phyloP scores from a whole-genome alignment of 2,888 invertebrate species.

The Thecophora atra region DNA sequence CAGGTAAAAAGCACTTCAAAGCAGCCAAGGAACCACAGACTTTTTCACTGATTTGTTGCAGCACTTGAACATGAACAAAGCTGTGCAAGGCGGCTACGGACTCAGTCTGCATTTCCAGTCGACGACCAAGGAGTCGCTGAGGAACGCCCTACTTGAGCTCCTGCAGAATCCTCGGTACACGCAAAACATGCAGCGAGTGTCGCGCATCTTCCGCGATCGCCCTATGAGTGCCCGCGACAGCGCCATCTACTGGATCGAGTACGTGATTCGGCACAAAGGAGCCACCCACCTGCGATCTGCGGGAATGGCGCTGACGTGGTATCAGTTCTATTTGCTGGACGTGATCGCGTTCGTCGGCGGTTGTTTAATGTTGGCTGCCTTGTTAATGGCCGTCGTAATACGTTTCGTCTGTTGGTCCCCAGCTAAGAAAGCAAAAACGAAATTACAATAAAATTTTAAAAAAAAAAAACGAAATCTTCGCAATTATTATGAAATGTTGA shows the following conservation, averaged over 20 bases:
- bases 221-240: slow-evolving; percentile 57
- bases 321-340: slow-evolving; percentile 60
- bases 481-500: too few relatives aligned
- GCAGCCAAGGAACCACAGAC: background rate
- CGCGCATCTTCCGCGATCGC: slow-evolving; percentile 63
- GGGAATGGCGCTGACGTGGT: slow-evolving; percentile 63
- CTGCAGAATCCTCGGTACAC: slow-evolving; percentile 60
- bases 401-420: slow-evolving; percentile 38
- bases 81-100: slow-evolving; percentile 61
- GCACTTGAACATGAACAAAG: slow-evolving; percentile 62
- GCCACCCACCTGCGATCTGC: slow-evolving; percentile 59
- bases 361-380: background rate
- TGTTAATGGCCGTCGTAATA: slow-evolving; percentile 6
- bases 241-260: slow-evolving; percentile 64
- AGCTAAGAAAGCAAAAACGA: background rate
- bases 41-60: slow-evolving; percentile 55
- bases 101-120: slow-evolving; percentile 59
- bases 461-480: too few relatives aligned
- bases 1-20: too few relatives aligned
- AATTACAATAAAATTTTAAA: background rate
- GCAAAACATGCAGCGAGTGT: slow-evolving; percentile 54
- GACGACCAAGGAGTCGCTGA: slow-evolving; percentile 57
- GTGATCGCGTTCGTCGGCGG: slow-evolving; percentile 48
- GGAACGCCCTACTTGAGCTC: slow-evolving; percentile 56
- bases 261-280: slow-evolving; percentile 62